Base-by-base conservation (phyloP, 2,113 vertebrate genomes). In the Rhabdomys dilectus region DNA sequence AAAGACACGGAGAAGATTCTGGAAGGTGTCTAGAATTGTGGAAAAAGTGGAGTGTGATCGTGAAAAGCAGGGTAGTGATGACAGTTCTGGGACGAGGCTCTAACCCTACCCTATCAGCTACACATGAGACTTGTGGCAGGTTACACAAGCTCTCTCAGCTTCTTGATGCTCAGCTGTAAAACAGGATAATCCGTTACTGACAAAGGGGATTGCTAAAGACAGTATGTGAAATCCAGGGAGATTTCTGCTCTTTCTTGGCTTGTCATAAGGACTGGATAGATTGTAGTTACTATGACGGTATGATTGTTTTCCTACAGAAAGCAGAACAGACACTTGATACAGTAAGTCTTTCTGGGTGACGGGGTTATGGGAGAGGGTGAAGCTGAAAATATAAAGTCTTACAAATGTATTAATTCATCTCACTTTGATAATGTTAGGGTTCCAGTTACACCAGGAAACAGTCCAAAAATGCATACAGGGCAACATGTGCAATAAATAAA, bases 321-420 rank as follows among this genome's bases (percentile, higher is more conserved):
- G 26, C 68, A 60, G 88, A 95, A 92, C 1, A 62, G 36, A 81
- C 53, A 73, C 51, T 95, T 62, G 24, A 78, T 36, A 82, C 81
- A 88, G 66, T 51, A 73, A 75, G 58, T 3, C 9, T 96, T 94
- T 94, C 45, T 89, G 64, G 34, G 58, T 17, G 17, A 48, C 53
- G 53, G 80, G 21, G 51, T 24, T 81, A 26, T 13, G 5, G 34
- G 7, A 78, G 12, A 85, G 4, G 16, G 7, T 36, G 56, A 96
- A n/a, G 22, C 64, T 29, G 42, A 94, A 39, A 29, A 87, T 82
- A 15, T 62, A 62, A 87, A 96, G 93, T 48, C 24, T 88, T 94
- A 90, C 21, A 53, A 66, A 89, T 77, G 73, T 60, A 77, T 62
- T 76, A 84, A 17, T 22, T 19, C 6, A n/a, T 13, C 29, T 42